phyloP scores from a whole-genome alignment of 2,888 invertebrate genomes.

The Xylocampa areola region DNA sequence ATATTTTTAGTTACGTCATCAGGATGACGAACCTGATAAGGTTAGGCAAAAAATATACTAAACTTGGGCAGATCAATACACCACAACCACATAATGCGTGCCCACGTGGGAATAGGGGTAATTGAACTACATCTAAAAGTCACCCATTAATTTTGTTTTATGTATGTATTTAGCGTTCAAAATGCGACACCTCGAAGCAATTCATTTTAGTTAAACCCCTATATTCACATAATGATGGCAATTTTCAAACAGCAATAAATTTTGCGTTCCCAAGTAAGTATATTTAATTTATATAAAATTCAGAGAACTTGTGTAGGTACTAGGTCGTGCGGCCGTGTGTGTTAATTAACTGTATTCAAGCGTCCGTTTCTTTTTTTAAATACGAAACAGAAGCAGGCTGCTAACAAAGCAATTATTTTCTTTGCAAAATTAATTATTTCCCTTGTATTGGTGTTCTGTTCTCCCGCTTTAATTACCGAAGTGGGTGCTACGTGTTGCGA shows the following conservation, averaged over 20 bases:
- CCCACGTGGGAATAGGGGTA: conserved; percentile 12
- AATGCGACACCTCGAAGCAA: conserved; percentile 38
- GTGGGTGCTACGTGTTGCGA: conserved; percentile 67
- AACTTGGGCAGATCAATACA: conserved; percentile 17
- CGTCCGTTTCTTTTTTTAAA: conserved; percentile 46
- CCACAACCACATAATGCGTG: conserved; percentile 15
- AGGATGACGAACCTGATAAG: too few species aligned
- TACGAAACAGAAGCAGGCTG: conserved; percentile 50
- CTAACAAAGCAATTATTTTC: conserved; percentile 68
- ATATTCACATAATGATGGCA: conserved; percentile 38
- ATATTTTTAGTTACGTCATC: too few species aligned
- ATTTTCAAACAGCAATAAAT: conserved; percentile 51
- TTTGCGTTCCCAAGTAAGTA: conserved; percentile 22
- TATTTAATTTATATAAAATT: conserved; percentile 41
- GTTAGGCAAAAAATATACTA: too few species aligned
- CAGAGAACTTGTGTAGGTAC: conserved; percentile 20
- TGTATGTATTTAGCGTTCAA: conserved; percentile 44
- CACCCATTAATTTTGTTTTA: conserved; percentile 46
- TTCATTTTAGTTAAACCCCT: conserved; percentile 43
- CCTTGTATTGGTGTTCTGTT: conserved; percentile 63
- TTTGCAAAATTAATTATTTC: conserved; percentile 69
- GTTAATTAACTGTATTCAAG: conserved; percentile 56
- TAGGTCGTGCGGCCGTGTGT: conserved; percentile 34
- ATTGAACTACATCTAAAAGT: conserved; percentile 35
- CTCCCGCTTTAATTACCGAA: conserved; percentile 66